Conservation (phyloP, 2,113 vertebrate species). For the Panthera uncia region DNA sequence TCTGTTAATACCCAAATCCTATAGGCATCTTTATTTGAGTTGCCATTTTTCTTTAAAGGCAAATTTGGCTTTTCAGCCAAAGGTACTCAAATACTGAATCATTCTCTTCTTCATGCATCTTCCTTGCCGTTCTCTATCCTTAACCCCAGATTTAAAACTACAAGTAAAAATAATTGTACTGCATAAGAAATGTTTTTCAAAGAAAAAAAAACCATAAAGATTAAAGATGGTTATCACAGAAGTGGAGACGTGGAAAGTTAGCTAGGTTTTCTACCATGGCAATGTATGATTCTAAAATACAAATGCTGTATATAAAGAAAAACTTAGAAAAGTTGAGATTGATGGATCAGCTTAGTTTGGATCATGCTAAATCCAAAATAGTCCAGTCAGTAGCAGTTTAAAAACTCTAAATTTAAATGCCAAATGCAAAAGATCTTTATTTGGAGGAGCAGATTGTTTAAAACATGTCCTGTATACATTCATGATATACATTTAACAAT, state of each 20-base stretch:
- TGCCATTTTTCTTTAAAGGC: not conserved
- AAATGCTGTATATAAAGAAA: not conserved
- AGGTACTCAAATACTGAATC: not conserved
- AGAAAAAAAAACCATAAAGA: not conserved
- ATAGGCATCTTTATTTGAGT: not conserved
- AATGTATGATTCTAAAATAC: not conserved
- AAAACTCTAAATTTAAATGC: not conserved
- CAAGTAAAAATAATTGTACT: conserved; percentile 29
- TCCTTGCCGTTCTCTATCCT: not conserved
- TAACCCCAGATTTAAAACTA: not conserved
- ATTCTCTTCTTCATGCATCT: conserved; percentile 21
- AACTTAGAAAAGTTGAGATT: not conserved
- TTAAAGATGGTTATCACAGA: not conserved
- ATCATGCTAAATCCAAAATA: conserved; percentile 27
- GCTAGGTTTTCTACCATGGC: not conserved
- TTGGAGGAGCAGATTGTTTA: conserved; percentile 50
- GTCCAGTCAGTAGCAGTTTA: not conserved
- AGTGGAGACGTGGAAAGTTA: not conserved
- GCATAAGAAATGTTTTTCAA: not conserved
- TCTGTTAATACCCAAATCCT: not conserved
- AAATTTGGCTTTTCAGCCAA: conserved; percentile 3
- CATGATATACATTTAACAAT: not conserved
- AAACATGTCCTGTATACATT: conserved; percentile 33
- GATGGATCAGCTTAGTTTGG: conserved; percentile 17
- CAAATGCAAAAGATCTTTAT: not conserved